These are phyloP conservation scores for Acestrorhynchus altus DNA, from an alignment of 2,797 vertebrate genomes.

Conservation along the genomic window DNA sequence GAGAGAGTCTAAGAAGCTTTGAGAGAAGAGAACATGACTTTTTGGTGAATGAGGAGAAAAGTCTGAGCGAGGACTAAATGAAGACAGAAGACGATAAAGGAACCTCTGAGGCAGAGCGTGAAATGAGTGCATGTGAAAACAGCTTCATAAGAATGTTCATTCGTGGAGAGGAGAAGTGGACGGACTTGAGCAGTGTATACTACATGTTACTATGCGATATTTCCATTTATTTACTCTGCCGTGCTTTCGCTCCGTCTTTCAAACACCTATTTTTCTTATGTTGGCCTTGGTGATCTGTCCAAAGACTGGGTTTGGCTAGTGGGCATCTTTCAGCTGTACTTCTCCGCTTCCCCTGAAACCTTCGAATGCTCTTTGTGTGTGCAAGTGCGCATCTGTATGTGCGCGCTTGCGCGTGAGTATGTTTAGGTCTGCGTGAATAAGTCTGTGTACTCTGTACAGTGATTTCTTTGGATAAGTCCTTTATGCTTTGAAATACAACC, in stretches of 20 bases:
- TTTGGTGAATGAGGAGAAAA: not conserved
- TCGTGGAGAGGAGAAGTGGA: conserved; percentile 21
- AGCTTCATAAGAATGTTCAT: conserved; percentile 27
- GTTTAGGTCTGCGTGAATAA: conserved; percentile 5
- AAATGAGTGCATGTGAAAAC: conserved; percentile 45
- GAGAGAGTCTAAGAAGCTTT: not conserved
- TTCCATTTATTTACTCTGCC: conserved; percentile 10
- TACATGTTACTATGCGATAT: conserved; percentile 13
- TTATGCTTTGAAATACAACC: conserved; percentile 49
- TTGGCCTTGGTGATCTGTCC: conserved; percentile 1
- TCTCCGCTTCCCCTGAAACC: conserved; percentile 15
- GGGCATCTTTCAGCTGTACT: not conserved
- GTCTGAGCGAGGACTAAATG: not conserved
- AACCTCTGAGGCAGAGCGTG: not conserved
- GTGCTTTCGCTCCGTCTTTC: conserved; percentile 7
- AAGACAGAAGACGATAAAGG: not conserved
- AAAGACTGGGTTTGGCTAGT: not conserved
- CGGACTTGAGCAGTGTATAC: conserved; percentile 23
- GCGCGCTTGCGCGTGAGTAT: not conserved
- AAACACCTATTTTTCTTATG: not conserved
- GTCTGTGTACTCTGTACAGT: conserved; percentile 29
- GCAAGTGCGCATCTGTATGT: conserved; percentile 4
- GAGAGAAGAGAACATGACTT: conserved; percentile 7
- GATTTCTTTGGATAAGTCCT: conserved; percentile 33
- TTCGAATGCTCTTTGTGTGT: not conserved